A percentile compares a stretch with the other conserved stretches of the same genome.
phyloP scores from a whole-genome alignment of 2,888 invertebrate species.

The Eristalinus sepulchralis region DNA sequence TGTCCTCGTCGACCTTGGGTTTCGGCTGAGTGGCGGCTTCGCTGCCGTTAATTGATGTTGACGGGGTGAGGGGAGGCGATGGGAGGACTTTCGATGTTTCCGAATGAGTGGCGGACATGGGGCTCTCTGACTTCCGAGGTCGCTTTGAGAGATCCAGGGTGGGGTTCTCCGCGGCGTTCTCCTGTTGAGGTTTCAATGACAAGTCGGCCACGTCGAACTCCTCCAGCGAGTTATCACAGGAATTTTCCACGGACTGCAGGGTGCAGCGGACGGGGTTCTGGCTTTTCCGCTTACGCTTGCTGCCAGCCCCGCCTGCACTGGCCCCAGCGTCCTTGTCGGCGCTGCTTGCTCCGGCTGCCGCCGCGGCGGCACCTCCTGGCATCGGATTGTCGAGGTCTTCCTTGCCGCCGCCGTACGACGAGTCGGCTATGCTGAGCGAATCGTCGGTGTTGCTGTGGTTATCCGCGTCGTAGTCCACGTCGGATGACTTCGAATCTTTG shows the following conservation, averaged over 20 bases:
- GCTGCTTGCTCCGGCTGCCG: conserved; percentile 43
- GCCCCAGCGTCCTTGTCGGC: conserved; percentile 52
- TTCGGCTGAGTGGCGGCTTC: conserved; percentile 46
- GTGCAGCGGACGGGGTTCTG: conserved; percentile 92
- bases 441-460: conserved; percentile 83
- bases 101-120: conserved; percentile 69
- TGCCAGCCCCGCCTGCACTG: conserved; percentile 79
- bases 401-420: conserved; percentile 80
- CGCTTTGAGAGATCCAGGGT: conserved; percentile 75
- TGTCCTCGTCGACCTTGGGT: conserved; percentile 33
- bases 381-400: conserved; percentile 77
- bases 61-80: conserved; percentile 79
- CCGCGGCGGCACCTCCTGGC: conserved; percentile 23
- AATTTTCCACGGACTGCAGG: conserved; percentile 79
- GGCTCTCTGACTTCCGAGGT: conserved; percentile 73
- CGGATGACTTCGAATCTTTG: conserved; percentile 80
- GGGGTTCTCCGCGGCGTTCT: conserved; percentile 51
- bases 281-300: conserved; percentile 92
- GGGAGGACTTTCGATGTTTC: conserved; percentile 79
- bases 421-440: conserved; percentile 83
- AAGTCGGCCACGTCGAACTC: conserved; percentile 79
- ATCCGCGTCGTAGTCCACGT: conserved; percentile 67
- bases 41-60: conserved; percentile 69
- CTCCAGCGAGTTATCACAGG: conserved; percentile 79
- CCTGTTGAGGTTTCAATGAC: conserved; percentile 76